Conservation (phyloP, 2,113 vertebrate species). For the Toxotes jaculatrix region DNA sequence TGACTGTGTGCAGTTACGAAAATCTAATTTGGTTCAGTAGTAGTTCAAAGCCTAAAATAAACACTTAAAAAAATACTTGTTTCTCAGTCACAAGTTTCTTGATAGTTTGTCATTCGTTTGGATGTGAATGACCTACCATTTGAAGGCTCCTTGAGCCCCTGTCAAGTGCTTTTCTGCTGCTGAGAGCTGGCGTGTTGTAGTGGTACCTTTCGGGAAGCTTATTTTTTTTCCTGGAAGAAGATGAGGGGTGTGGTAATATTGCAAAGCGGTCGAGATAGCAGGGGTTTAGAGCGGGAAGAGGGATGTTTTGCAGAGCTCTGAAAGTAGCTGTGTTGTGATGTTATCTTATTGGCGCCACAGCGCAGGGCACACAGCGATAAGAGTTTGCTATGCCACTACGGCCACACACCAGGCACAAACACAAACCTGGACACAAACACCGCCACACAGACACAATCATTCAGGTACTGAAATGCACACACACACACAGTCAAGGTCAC, state of each 20-base stretch:
- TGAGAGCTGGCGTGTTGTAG: slow-evolving; percentile 29
- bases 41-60: slow-evolving; percentile 17
- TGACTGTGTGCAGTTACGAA: not conserved
- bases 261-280: slow-evolving; percentile 35
- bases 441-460: slow-evolving; percentile 16
- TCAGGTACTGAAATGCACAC: slow-evolving; percentile 18
- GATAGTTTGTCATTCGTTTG: not conserved
- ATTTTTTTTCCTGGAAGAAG: slow-evolving; percentile 32
- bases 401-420: slow-evolving; percentile 22
- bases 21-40: slow-evolving; percentile 17
- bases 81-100: not conserved
- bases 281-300: slow-evolving; percentile 50
- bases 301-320: slow-evolving; percentile 58
- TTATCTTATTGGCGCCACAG: slow-evolving; percentile 65
- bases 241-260: slow-evolving; percentile 37
- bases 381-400: slow-evolving; percentile 32
- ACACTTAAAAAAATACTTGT: not conserved
- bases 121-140: slow-evolving; percentile 5
- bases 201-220: slow-evolving; percentile 10
- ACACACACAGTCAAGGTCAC: slow-evolving; percentile 59
- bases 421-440: slow-evolving; percentile 33
- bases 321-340: slow-evolving; percentile 68
- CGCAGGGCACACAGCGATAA: slow-evolving; percentile 57
- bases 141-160: slow-evolving; percentile 4
- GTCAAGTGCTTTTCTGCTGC: slow-evolving; percentile 30